A percentile compares a stretch with the other conserved stretches of the same genome.
phyloP scores from a whole-genome alignment of 2,113 vertebrate genomes.

The Hypanus sabinus region DNA sequence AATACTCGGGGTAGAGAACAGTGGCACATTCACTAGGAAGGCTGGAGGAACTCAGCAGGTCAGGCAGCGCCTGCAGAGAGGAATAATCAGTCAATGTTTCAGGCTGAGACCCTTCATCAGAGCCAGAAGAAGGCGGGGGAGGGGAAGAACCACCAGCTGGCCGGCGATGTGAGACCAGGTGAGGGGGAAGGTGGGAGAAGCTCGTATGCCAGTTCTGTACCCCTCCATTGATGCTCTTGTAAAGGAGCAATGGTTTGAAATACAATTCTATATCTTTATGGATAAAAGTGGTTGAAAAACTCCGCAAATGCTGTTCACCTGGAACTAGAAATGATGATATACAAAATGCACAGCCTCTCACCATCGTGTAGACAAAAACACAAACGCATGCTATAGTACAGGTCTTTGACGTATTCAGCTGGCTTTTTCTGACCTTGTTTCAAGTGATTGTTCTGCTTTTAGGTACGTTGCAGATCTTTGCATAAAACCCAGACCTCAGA shows the following conservation, averaged over 20 bases:
- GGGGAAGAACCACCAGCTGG: no score
- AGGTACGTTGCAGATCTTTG: not conserved
- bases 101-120: no score
- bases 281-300: not conserved
- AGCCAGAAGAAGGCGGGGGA: no score
- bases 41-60: no score
- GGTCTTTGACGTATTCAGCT: not conserved
- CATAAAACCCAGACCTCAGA: not conserved
- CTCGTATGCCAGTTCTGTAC: no score
- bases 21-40: no score
- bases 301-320: not conserved
- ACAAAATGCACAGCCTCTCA: not conserved
- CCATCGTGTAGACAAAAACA: not conserved
- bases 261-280: not conserved
- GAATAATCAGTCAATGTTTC: no score
- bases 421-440: not conserved
- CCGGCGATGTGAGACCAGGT: no score
- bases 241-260: not conserved
- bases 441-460: not conserved
- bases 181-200: no score
- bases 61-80: no score
- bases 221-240: not conserved
- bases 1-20: no score
- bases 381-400: not conserved
- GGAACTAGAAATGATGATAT: not conserved